Evolutionary conservation across 2,797 vertebrate genomes (phyloP), one percentile per base, ranked within the genome.

Genomic region (Myioborus miniatus): DNA sequence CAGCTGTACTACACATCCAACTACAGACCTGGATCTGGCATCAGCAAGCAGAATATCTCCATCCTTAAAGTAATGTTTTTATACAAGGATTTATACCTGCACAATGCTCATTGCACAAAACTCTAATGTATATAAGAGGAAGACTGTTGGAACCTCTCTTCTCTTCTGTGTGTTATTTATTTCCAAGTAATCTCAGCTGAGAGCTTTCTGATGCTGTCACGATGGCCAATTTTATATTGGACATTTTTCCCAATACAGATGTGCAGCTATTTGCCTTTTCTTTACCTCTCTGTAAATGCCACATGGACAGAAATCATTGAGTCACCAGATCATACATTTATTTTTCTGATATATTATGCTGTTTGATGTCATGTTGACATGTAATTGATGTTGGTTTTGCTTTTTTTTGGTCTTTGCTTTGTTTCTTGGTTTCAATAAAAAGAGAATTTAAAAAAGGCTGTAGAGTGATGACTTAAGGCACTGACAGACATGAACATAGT

Each of bases 361-460:
- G 74, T 98, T 97, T 97, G 97, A 96, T 97, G 97, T 97, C 97
- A 96, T 89, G 95, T 85, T 98, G 97, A 97, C 95, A 97, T 96
- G 89, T 96, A 97, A 96, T 88, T 97, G 96, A 96, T 97, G 94
- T 92, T 91, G 82, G 56, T 95, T 94, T 93, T 96, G 87, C 94
- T 59, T 97, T 97, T 96, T 96, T 96, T 97, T 96, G 87, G 90
- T 96, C 94, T 98, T 97, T 97, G 95, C 97, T 98, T 98, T 97
- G 92, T 97, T 97, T 94, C 96, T 97, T 93, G 90, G 91, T 97
- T 98, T 97, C 92, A 96, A 96, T 95, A 97, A 97, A 97, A 97
- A 97, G 71, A 94, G 95, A 97, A 97, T 80, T 94, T 95, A 79
- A 96, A 97, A 95, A 97, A 95, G 92, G 83, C 58, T 95, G 97